Evolutionary conservation across 2,888 invertebrate genomes (phyloP), one percentile per base, ranked within the genome.

Genomic region (Thecocarcelia acutangulata): DNA sequence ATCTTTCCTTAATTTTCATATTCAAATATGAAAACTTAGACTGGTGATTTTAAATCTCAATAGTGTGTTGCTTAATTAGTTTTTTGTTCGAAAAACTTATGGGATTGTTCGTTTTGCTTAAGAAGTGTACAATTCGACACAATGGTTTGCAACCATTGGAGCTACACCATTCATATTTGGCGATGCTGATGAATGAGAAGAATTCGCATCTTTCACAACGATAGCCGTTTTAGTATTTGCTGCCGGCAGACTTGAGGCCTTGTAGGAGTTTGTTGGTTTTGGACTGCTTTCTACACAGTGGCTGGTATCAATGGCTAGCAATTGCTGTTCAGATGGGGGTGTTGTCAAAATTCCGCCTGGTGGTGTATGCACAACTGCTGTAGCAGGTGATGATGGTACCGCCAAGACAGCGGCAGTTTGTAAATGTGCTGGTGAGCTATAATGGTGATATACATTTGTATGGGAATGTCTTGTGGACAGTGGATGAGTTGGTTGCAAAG

Each of bases 81-180:
- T n/a, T n/a, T n/a, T n/a, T n/a, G n/a, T n/a, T n/a, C n/a, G n/a
- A n/a, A n/a, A n/a, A n/a, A n/a, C n/a, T n/a, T n/a, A n/a, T n/a
- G n/a, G 12, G 48, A n/a, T 64, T 64, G 33, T 50, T 50, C 37
- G 48, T 64, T 33, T 50, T 44, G 13, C 3, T 44, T 44, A 12
- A 21, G 88, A 84, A 58, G 88, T 89, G 64, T 85, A 89, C 48
- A 89, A 85, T 83, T 89, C 89, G 44, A 89, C 89, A 69, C 89
- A 88, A 68, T 86, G 85, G 61, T 89, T 88, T 46, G 77, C 72
- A 58, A 78, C 76, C 15, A 70, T 44, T 48, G 48, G 50, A 21
- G 52, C 19, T 24, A 50, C 56, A 37, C 79, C 79, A 44, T 80
- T 79, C 19, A 76, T 79, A 61, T 9, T 68, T n/a, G 73, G 19